Evolutionary conservation across 2,113 vertebrate species (phyloP).

Genomic region (Leucopsar rothschildi): DNA sequence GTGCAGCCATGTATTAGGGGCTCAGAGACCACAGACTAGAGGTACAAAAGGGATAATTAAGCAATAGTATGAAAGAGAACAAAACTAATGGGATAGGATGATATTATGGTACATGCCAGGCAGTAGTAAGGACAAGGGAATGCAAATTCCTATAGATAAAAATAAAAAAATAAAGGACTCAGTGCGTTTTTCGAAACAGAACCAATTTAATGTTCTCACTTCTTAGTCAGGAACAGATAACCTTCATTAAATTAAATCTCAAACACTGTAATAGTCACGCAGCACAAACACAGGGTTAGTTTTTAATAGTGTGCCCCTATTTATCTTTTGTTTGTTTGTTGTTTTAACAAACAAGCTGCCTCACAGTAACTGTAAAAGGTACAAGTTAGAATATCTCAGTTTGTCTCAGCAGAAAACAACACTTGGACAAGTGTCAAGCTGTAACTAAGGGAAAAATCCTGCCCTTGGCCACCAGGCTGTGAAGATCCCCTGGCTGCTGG

Average conservation of each 20-base stretch:
- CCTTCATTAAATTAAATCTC: slow-evolving; percentile 10
- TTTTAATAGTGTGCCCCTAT: not conserved
- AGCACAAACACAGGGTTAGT: not conserved
- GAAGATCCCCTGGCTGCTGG: not conserved
- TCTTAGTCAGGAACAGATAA: not conserved
- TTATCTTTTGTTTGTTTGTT: not conserved
- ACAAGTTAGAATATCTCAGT: not conserved
- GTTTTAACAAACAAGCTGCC: not conserved
- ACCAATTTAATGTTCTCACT: slow-evolving; percentile 3
- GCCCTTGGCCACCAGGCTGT: not conserved
- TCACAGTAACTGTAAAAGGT: not conserved
- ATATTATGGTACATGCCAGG: slow-evolving; percentile 55
- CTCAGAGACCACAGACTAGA: slow-evolving; percentile 50
- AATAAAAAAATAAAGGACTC: slow-evolving; percentile 22
- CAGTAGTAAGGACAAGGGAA: slow-evolving; percentile 48
- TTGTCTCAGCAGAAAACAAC: not conserved
- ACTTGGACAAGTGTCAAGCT: not conserved
- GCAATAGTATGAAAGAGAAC: slow-evolving; percentile 49
- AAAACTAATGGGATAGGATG: slow-evolving; percentile 65
- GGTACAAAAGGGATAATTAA: slow-evolving; percentile 75
- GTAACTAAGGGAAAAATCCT: not conserved
- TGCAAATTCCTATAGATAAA: slow-evolving; percentile 44
- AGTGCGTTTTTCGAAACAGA: slow-evolving; percentile 46
- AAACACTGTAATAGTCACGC: not conserved
- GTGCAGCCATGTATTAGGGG: slow-evolving; percentile 64